These are phyloP conservation scores for Seriola aureovittata DNA, from an alignment of 2,113 vertebrate species.

Conservation along the genomic window DNA sequence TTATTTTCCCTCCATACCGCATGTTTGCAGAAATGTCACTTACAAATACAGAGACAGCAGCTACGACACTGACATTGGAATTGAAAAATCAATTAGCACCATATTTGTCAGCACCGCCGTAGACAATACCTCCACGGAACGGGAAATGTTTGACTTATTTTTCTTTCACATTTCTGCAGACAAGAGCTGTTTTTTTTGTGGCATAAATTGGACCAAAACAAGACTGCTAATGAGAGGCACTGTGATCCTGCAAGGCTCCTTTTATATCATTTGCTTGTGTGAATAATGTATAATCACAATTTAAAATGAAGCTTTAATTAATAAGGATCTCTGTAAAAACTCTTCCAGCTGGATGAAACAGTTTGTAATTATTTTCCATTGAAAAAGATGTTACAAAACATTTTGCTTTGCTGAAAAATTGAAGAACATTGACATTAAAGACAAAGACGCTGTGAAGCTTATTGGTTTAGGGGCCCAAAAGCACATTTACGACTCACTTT, in stretches of 20 bases:
- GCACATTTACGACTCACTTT: not conserved
- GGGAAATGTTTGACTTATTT: slow-evolving; percentile 9
- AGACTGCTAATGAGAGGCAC: slow-evolving; percentile 10
- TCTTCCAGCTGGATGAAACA: slow-evolving; percentile 16
- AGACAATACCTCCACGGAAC: not conserved
- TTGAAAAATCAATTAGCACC: slow-evolving; percentile 50
- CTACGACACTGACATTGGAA: slow-evolving; percentile 31
- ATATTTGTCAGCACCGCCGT: slow-evolving; percentile 34
- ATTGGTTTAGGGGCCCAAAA: slow-evolving; percentile 1
- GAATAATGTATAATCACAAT: slow-evolving; percentile 31
- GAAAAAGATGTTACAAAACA: slow-evolving; percentile 4
- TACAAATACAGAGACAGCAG: slow-evolving; percentile 22
- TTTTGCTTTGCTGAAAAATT: slow-evolving; percentile 3
- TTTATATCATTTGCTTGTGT: slow-evolving; percentile 24
- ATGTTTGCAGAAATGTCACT: slow-evolving; percentile 47
- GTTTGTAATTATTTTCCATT: slow-evolving; percentile 19
- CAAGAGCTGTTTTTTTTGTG: slow-evolving; percentile 5
- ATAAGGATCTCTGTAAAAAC: not conserved
- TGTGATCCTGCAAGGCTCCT: slow-evolving; percentile 1
- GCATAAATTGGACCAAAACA: slow-evolving; percentile 4
- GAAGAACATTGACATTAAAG: not conserved
- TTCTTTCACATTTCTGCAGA: slow-evolving; percentile 16
- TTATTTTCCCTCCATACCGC: slow-evolving; percentile 45
- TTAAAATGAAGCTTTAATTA: slow-evolving; percentile 32
- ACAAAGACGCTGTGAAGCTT: not conserved